These are phyloP conservation scores for Hypomecis atomaria DNA, from an alignment of 2,888 invertebrate species.

Conservation along the genomic window DNA sequence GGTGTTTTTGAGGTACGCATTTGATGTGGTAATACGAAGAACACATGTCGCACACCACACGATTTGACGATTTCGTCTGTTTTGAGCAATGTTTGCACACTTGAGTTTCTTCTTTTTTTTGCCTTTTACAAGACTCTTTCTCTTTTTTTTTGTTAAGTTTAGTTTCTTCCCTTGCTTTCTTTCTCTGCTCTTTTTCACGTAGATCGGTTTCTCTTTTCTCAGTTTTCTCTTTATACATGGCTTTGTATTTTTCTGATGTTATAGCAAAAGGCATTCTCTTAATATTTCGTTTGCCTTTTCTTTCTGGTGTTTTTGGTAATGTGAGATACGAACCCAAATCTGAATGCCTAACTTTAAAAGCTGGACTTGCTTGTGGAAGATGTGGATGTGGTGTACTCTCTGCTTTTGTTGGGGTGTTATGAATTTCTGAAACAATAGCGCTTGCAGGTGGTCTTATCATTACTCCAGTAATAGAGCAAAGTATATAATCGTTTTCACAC, in stretches of 20 bases:
- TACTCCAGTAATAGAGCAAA: conserved; percentile 3
- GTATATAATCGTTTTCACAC: not conserved
- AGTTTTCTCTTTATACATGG: conserved; percentile 16
- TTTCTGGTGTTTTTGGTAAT: conserved; percentile 29
- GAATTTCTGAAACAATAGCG: conserved; percentile 9
- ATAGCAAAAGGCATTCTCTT: conserved; percentile 30
- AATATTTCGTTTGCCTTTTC: conserved; percentile 24
- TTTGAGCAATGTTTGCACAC: conserved; percentile 29
- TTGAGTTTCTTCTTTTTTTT: conserved; percentile 14
- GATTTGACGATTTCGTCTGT: conserved; percentile 26
- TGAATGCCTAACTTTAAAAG: conserved; percentile 26
- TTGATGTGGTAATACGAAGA: conserved; percentile 29
- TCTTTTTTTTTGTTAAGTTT: conserved; percentile 14
- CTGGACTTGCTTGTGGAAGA: conserved; percentile 21
- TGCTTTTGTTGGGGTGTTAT: conserved; percentile 4
- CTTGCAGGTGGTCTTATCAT: conserved; percentile 2
- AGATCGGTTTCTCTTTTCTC: conserved; percentile 21
- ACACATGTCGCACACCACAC: conserved; percentile 32
- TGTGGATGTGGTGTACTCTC: conserved; percentile 7
- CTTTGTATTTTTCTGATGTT: conserved; percentile 24
- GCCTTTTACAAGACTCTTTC: not conserved
- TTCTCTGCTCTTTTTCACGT: conserved; percentile 19
- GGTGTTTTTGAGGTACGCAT: conserved; percentile 27
- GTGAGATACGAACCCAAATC: conserved; percentile 24
- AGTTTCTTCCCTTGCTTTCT: conserved; percentile 15